Conservation (phyloP, 2,113 vertebrate genomes). For the Callopanchax toddi region DNA sequence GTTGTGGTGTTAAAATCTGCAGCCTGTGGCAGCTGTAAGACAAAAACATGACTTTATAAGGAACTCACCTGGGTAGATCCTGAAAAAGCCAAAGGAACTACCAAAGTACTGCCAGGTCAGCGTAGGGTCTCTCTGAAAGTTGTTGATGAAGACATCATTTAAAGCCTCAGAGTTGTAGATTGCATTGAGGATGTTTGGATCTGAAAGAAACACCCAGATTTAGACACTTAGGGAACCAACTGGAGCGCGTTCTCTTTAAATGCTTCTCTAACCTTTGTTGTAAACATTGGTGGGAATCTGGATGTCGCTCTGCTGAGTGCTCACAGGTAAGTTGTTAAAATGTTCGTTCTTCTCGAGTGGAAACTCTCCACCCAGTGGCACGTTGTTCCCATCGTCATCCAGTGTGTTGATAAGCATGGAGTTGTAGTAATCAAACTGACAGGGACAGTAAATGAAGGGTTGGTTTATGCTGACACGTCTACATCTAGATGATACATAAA, state of each 20-base stretch:
- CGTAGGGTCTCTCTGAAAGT: slow-evolving; percentile 93
- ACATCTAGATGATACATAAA: too few species aligned
- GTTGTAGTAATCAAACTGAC: slow-evolving; percentile 95
- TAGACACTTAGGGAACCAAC: neutral
- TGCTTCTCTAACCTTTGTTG: slow-evolving; percentile 88
- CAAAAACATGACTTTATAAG: too few species aligned
- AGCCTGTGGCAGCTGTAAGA: too few species aligned
- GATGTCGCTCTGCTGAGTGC: slow-evolving; percentile 89
- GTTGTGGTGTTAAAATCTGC: too few species aligned
- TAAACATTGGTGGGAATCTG: slow-evolving; percentile 97
- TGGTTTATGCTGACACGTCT: neutral
- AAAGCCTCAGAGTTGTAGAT: slow-evolving; percentile 97
- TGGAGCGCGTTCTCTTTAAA: neutral
- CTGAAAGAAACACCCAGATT: slow-evolving; percentile 61
- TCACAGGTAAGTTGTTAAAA: slow-evolving; percentile 92
- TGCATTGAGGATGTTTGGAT: slow-evolving; percentile 92
- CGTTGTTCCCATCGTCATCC: slow-evolving; percentile 86
- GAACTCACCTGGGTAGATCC: slow-evolving; percentile 91
- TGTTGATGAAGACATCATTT: slow-evolving; percentile 90
- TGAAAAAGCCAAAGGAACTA: slow-evolving; percentile 94
- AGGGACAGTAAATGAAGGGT: neutral
- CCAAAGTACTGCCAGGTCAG: slow-evolving; percentile 98
- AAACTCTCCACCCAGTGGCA: slow-evolving; percentile 90
- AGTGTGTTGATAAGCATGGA: slow-evolving; percentile 88
- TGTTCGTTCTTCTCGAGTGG: slow-evolving; percentile 91